Base-by-base conservation (phyloP, 2,888 invertebrate species). In the Nephrotoma appendiculata region DNA sequence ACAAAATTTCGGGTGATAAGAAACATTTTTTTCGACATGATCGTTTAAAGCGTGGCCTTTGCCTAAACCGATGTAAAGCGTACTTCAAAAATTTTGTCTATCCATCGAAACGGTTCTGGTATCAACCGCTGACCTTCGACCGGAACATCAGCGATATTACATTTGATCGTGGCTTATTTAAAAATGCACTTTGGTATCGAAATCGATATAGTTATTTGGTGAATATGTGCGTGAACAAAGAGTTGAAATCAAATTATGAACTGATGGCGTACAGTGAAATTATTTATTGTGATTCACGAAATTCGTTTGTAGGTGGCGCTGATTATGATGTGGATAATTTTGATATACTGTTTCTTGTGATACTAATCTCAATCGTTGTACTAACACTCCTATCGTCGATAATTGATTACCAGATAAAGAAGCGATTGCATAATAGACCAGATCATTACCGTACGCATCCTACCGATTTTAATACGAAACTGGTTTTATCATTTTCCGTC, bases 1-100 rank as follows among this genome's bases (percentile, higher is more conserved):
- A 48, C 86, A 52, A 87, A 86, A 86, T 86, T 48, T 87, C 88
- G 41, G 43, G 41, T 11, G 83, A 87, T 87, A n/a, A 19, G 19
- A 87, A 86, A 42, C 86, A 85, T n/a, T 42, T 83, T 11, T 88
- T 86, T 71, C 86, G 86, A 11, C 88, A 88, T 87, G 87, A 87
- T 86, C 86, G 86, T 31, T 42, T 88, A 7, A 15, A 31, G 3
- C 44, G 87, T 45, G 88, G 88, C 3, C 83, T 88, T 48, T 88
- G 88, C 31, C 43, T 88, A 15, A 86, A 87, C 52, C 71, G 71
- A 31, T 71, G 71, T 71, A 31, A 71, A 31, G 7, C 5, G 31
- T 71, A 71, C 31, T 71, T 71, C 9, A 31, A 71, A 31, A 71
- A 71, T 31, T 71, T 71, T 71, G 71, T 71, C 9, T 31, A 71